Evolutionary conservation across 2,888 invertebrate species (phyloP).

Genomic region (Sipunculus nudus): DNA sequence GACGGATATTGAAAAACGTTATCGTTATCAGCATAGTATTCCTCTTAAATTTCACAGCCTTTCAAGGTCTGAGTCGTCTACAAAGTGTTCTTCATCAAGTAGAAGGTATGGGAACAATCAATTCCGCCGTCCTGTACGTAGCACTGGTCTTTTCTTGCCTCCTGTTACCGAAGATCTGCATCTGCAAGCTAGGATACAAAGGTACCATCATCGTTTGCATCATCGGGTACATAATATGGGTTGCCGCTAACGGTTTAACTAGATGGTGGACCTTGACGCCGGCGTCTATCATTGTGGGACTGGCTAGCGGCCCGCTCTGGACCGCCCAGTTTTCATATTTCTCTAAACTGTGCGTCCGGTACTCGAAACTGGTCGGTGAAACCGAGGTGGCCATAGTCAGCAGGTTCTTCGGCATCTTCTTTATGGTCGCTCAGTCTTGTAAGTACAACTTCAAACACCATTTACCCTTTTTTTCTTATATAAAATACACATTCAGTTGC

Average conservation of each 20-base stretch:
- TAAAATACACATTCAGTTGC: too few relatives aligned
- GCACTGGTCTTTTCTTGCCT: conserved; percentile 94
- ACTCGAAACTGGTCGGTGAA: conserved; percentile 84
- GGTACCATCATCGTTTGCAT: conserved; percentile 94
- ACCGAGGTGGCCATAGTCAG: conserved; percentile 89
- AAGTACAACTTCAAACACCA: too few relatives aligned
- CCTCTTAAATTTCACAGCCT: conserved; percentile 94
- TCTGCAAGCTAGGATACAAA: conserved; percentile 69
- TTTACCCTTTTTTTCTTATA: too few relatives aligned
- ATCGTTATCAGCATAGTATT: conserved; percentile 90
- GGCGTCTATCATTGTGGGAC: conserved; percentile 90
- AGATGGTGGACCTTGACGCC: conserved; percentile 76
- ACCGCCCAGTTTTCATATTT: conserved; percentile 97
- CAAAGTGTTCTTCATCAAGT: conserved; percentile 89
- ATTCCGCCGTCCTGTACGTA: conserved; percentile 89
- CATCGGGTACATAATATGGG: conserved; percentile 93
- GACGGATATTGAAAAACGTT: conserved; percentile 87
- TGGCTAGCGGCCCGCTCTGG: conserved; percentile 98
- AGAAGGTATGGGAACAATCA: conserved; percentile 89
- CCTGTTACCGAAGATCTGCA: conserved; percentile 73
- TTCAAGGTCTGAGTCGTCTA: conserved; percentile 74
- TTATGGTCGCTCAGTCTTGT: conserved; percentile 96
- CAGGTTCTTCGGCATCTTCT: conserved; percentile 98
- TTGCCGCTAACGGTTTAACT: conserved; percentile 87
- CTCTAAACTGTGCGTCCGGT: conserved; percentile 71